Base-by-base conservation (phyloP, 2,797 vertebrate species). In the Takifugu ocellatus region DNA sequence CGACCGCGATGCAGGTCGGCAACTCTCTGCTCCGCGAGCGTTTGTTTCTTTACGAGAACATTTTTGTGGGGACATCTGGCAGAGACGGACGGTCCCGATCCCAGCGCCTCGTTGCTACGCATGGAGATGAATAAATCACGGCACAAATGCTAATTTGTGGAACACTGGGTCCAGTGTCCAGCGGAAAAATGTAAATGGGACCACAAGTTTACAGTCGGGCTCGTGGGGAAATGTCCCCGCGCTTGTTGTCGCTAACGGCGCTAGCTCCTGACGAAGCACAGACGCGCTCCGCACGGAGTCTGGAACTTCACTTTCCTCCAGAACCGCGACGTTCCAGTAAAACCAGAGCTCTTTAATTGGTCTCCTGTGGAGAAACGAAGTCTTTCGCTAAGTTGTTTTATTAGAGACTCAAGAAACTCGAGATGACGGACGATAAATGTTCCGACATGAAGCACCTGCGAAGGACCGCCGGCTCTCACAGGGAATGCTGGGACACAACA, bases 71-170 rank as follows among this genome's bases (percentile, higher is more conserved):
- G 58, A 76, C 44, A 8, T 78, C 72, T 90, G 88, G 87, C 84
- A 81, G 61, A 57, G 60, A 52, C 3, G 55, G 62, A 48, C 45
- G 3, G 17, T 53, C 79, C 52, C 5, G 29, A 78, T 84, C 85
- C 87, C 86, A 75, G 54, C 68, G 71, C 68, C 71, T 77, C 74
- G 79, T 74, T 84, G 64, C 74, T 57, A 61, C 55, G 74, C 79
- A 84, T 87, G 84, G 85, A 81, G 84, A 84, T 77, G 84, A 87
- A 90, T 90, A 86, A 85, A 90, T 86, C 87, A 87, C 70, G 70
- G 66, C 67, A 56, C 74, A 84, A 86, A 88, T 78, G 72, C 52
- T 72, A 74, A 83, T 86, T 82, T 63, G 50, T 27, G 51, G 74
- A 85, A 79, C 72, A 77, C 53, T 73, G 67, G 52, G 45, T 61